Conservation (phyloP, 2,797 vertebrate species). For the Heteromormyrus szaboi region DNA sequence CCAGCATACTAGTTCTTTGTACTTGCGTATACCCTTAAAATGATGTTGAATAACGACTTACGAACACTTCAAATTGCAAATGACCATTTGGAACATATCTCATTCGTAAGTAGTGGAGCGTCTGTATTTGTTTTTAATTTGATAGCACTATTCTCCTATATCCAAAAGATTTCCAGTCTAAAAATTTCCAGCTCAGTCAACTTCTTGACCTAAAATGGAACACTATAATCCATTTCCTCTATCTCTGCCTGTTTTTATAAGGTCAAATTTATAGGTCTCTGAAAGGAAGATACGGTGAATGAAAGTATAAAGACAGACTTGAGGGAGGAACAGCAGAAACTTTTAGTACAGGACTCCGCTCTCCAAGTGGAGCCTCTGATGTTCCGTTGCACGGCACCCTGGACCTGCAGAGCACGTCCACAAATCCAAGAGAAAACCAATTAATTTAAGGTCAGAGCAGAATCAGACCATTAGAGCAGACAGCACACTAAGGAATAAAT, state of each 20-base stretch:
- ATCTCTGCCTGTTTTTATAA: neutral
- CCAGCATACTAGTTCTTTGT: too few relatives aligned
- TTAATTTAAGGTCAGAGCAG: neutral
- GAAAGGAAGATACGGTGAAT: neutral
- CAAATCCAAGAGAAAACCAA: neutral
- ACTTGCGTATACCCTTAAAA: too few relatives aligned
- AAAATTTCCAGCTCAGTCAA: neutral
- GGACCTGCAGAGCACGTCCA: neutral
- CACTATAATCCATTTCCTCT: neutral
- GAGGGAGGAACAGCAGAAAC: neutral
- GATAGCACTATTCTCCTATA: neutral
- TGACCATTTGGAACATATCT: too few relatives aligned
- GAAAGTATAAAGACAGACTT: neutral
- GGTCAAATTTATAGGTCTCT: slow-evolving; percentile 6
- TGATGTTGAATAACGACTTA: too few relatives aligned
- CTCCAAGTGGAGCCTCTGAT: neutral
- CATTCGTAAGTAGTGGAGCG: too few relatives aligned
- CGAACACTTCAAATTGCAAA: too few relatives aligned
- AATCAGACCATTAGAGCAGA: neutral
- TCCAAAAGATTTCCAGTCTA: neutral
- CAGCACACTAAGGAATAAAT: neutral
- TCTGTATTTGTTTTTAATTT: neutral
- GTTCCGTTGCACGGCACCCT: neutral
- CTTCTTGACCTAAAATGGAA: neutral
- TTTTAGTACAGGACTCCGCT: neutral